A percentile compares a stretch with the other conserved stretches of the same genome.
Conservation (phyloP, 2,888 invertebrate genomes). For the Actias luna region DNA sequence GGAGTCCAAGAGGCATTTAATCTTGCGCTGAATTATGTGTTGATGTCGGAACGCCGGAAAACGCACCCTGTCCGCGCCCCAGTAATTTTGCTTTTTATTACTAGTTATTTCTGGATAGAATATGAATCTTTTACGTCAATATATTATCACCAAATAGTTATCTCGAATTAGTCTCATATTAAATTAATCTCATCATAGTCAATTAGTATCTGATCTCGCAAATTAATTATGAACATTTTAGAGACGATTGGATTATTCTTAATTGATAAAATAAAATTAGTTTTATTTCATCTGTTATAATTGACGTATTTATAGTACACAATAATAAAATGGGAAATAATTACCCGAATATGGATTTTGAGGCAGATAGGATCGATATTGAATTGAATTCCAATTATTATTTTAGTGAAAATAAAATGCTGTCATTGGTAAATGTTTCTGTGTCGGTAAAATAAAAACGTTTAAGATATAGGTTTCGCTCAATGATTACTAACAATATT, state of each 20-base stretch:
- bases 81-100: conserved; percentile 69
- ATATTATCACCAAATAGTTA: background rate
- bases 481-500: too few relatives aligned
- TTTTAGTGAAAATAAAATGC: too few relatives aligned
- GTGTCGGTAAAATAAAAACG: too few relatives aligned
- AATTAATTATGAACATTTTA: background rate
- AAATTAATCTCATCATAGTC: background rate
- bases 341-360: too few relatives aligned
- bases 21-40: conserved; percentile 77
- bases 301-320: too few relatives aligned
- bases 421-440: too few relatives aligned
- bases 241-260: background rate
- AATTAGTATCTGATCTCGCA: background rate
- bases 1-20: conserved; percentile 76
- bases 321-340: too few relatives aligned
- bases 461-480: too few relatives aligned
- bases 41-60: conserved; percentile 72
- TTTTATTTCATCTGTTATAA: too few relatives aligned
- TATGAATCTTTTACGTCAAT: conserved; percentile 1
- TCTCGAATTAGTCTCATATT: background rate
- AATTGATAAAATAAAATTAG: too few relatives aligned
- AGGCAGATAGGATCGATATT: too few relatives aligned
- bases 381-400: too few relatives aligned
- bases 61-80: conserved; percentile 61
- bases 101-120: conserved; percentile 28